phyloP scores from a whole-genome alignment of 2,888 invertebrate species.

The Pantelozetes paolii region DNA sequence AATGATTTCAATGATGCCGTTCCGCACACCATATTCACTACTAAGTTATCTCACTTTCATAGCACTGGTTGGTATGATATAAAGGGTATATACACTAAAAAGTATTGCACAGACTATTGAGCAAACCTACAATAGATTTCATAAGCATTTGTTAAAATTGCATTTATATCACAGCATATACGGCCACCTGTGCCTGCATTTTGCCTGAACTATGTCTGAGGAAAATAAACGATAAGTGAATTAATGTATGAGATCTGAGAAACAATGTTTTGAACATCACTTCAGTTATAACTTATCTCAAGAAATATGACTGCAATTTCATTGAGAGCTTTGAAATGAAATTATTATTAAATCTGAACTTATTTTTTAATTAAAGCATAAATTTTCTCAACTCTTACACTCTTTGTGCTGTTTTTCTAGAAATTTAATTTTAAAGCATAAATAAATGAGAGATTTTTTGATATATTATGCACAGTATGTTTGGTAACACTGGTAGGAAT shows the following conservation, averaged over 20 bases:
- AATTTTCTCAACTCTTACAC: background rate
- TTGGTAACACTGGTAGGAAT: too few species aligned
- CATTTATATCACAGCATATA: slow-evolving; percentile 21
- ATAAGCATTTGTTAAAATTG: slow-evolving; percentile 27
- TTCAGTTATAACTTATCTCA: slow-evolving; percentile 23
- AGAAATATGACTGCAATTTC: slow-evolving; percentile 31
- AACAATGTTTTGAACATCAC: slow-evolving; percentile 6
- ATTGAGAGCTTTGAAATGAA: slow-evolving; percentile 19
- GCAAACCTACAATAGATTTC: slow-evolving; percentile 6
- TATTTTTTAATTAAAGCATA: slow-evolving; percentile 22
- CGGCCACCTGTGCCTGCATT: slow-evolving; percentile 29
- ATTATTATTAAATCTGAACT: slow-evolving; percentile 7
- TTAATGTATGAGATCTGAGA: background rate
- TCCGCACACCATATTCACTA: background rate
- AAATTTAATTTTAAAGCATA: slow-evolving; percentile 10
- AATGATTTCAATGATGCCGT: background rate
- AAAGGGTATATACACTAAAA: background rate
- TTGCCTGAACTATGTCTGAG: background rate
- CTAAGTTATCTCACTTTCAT: background rate
- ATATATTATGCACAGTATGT: background rate
- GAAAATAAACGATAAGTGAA: background rate
- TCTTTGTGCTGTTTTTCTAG: background rate
- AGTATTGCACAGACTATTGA: background rate
- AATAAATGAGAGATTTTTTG: background rate
- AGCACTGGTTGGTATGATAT: background rate